Evolutionary conservation across 2,113 vertebrate species (phyloP).

Genomic region (Prochilodus magdalenae): DNA sequence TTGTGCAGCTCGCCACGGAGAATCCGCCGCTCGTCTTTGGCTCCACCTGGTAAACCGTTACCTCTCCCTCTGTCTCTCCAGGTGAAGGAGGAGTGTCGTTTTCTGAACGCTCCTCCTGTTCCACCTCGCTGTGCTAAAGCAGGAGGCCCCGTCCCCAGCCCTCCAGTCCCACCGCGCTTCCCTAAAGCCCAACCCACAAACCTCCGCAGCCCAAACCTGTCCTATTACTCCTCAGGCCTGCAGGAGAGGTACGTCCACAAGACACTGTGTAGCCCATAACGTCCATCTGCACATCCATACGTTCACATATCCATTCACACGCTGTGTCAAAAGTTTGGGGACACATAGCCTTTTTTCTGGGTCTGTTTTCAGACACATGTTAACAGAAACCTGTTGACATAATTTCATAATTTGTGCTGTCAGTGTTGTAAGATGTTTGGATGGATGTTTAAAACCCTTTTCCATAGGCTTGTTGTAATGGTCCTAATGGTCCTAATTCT

Average conservation of each 20-base stretch:
- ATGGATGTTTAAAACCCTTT: no score
- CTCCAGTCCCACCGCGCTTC: slow-evolving; percentile 84
- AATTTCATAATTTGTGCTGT: no score
- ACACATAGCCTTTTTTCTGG: no score
- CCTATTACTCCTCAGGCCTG: slow-evolving; percentile 94
- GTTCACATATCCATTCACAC: not conserved
- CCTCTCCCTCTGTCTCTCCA: slow-evolving; percentile 54
- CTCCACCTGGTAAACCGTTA: not conserved
- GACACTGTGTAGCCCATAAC: not conserved
- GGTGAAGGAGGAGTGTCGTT: slow-evolving; percentile 96
- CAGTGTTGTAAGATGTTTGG: no score
- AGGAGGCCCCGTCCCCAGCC: slow-evolving; percentile 79
- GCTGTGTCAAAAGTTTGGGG: no score
- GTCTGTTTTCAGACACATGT: no score
- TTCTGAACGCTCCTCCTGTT: slow-evolving; percentile 91
- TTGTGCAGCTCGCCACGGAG: no score
- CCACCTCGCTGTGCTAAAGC: slow-evolving; percentile 87
- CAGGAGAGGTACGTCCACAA: slow-evolving; percentile 84
- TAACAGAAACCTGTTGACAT: no score
- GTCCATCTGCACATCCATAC: not conserved
- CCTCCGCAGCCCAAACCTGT: slow-evolving; percentile 86
- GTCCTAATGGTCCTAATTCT: no score
- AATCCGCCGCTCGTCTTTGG: not conserved
- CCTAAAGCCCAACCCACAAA: slow-evolving; percentile 77
- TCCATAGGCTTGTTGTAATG: no score